Conservation (phyloP, 2,113 vertebrate species). For the Ptyas mucosa region DNA sequence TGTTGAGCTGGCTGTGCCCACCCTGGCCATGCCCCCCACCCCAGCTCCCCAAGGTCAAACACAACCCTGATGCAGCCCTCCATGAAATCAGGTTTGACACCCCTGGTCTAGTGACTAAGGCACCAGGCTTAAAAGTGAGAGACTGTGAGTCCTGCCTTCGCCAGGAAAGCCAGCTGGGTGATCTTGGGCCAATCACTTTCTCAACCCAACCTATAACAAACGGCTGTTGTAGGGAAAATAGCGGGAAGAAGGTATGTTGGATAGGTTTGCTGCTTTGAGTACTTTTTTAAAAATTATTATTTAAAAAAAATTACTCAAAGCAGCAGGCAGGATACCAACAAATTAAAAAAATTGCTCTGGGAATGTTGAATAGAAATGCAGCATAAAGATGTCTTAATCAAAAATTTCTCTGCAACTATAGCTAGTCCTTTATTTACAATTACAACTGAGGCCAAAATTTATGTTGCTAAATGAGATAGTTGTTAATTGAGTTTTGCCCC, state of each 20-base stretch:
- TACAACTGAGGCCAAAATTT: not conserved
- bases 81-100: too few relatives aligned
- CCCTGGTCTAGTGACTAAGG: not conserved
- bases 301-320: too few relatives aligned
- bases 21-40: too few relatives aligned
- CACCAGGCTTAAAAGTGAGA: not conserved
- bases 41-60: too few relatives aligned
- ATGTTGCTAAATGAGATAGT: not conserved
- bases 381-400: not conserved
- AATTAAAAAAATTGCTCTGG: not conserved
- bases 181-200: not conserved
- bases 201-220: not conserved
- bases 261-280: not conserved
- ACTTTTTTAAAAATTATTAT: not conserved
- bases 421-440: not conserved
- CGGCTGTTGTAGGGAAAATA: not conserved
- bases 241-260: not conserved
- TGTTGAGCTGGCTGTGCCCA: fast-evolving
- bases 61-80: too few relatives aligned
- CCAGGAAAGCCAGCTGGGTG: not conserved
- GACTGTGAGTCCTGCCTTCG: not conserved
- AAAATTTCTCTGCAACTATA: not conserved
- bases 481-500: not conserved
- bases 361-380: not conserved
- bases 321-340: not conserved